phyloP scores from a whole-genome alignment of 2,888 invertebrate genomes.

The Chrysolina oricalcia region DNA sequence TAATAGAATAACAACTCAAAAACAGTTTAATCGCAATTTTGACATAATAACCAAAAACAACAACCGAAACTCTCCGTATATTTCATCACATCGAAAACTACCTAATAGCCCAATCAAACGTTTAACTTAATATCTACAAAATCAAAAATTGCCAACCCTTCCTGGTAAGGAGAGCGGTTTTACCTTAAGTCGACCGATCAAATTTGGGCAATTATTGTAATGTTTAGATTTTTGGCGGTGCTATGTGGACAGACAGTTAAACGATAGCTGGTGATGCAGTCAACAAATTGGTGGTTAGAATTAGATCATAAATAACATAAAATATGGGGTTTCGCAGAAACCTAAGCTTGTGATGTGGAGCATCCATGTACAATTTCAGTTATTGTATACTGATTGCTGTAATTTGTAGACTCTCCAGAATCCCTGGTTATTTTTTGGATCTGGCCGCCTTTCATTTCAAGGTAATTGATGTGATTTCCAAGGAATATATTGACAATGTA shows the following conservation, averaged over 20 bases:
- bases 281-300: constrained; percentile 38
- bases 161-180: constrained; percentile 29
- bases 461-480: background rate
- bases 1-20: constrained; percentile 14
- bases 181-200: constrained; percentile 23
- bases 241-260: constrained; percentile 33
- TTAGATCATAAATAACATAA: constrained; percentile 25
- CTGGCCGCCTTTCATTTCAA: background rate
- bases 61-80: constrained; percentile 12
- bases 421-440: background rate
- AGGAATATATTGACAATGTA: background rate
- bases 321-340: constrained; percentile 17
- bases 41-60: constrained; percentile 35
- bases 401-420: constrained; percentile 4
- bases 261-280: constrained; percentile 34
- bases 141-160: constrained; percentile 48
- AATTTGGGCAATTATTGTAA: constrained; percentile 40
- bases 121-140: constrained; percentile 57
- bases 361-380: constrained; percentile 15
- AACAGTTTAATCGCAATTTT: constrained; percentile 32
- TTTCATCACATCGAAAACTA: constrained; percentile 39
- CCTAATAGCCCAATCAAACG: constrained; percentile 54
- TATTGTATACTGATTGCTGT: constrained; percentile 24
- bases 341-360: constrained; percentile 5
- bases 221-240: constrained; percentile 40